A percentile compares a stretch with the other conserved stretches of the same genome.
phyloP scores from a whole-genome alignment of 1,140 invertebrate genomes.

The Drosophila pseudoananassae region DNA sequence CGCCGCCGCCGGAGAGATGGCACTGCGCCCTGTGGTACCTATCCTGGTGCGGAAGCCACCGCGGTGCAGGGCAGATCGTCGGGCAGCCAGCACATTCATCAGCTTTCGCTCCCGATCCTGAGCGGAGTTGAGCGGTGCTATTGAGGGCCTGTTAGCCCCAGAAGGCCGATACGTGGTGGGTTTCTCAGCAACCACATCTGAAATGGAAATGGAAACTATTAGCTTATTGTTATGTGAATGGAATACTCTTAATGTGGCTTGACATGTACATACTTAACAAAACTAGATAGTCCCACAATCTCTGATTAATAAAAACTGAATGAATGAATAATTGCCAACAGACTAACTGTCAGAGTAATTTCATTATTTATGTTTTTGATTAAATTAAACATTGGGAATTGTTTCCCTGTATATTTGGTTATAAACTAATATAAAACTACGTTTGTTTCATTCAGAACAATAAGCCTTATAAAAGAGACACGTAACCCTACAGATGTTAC shows the following conservation, averaged over 20 bases:
- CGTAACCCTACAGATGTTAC: not conserved
- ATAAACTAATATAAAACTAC: too few species aligned
- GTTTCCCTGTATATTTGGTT: too few species aligned
- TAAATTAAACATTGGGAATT: too few species aligned
- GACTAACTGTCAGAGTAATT: too few species aligned
- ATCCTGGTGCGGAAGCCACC: slow-evolving; percentile 83
- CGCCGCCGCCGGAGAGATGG: slow-evolving; percentile 53
- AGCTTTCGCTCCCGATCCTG: slow-evolving; percentile 85
- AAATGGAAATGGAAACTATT: slow-evolving; percentile 7
- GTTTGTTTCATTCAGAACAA: too few species aligned
- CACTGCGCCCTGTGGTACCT: slow-evolving; percentile 74
- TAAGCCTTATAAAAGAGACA: not conserved
- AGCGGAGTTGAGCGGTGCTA: slow-evolving; percentile 59
- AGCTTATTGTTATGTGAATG: not conserved
- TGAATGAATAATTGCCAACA: not conserved
- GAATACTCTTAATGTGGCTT: not conserved
- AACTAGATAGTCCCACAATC: not conserved
- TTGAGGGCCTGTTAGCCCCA: slow-evolving; percentile 51
- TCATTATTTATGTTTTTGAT: too few species aligned
- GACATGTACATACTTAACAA: not conserved
- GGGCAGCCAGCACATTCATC: slow-evolving; percentile 85
- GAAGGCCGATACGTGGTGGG: slow-evolving; percentile 71
- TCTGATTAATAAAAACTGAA: not conserved
- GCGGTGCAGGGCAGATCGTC: slow-evolving; percentile 84
- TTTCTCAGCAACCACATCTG: slow-evolving; percentile 71